These are phyloP conservation scores for Polydrusus pterygomalis DNA, from an alignment of 2,888 invertebrate species.

Conservation along the genomic window DNA sequence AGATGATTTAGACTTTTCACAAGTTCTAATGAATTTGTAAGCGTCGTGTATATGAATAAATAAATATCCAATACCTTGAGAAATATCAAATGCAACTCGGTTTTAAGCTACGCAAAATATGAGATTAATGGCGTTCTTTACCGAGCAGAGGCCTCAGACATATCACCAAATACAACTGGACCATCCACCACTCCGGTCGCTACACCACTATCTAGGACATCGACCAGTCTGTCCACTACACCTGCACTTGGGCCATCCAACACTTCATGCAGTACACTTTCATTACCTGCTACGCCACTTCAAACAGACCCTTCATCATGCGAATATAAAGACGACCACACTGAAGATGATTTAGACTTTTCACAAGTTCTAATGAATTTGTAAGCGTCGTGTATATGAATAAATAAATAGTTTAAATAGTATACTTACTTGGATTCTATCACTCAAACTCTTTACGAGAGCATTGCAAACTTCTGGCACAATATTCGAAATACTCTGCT, in stretches of 20 bases:
- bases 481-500: slow-evolving; percentile 47
- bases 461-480: slow-evolving; percentile 50
- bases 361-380: neutral
- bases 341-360: slow-evolving; percentile 17
- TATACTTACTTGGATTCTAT: slow-evolving; percentile 46
- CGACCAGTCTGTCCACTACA: neutral
- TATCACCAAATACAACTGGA: slow-evolving; percentile 29
- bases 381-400: neutral
- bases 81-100: slow-evolving; percentile 25
- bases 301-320: neutral
- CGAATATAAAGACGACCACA: slow-evolving; percentile 8
- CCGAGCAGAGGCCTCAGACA: slow-evolving; percentile 38
- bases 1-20: slow-evolving; percentile 8
- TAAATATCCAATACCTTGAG: slow-evolving; percentile 36
- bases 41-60: slow-evolving; percentile 3
- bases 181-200: slow-evolving; percentile 28
- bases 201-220: neutral
- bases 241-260: neutral
- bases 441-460: slow-evolving; percentile 48
- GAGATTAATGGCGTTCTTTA: slow-evolving; percentile 47
- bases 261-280: neutral
- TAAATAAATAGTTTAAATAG: slow-evolving; percentile 1
- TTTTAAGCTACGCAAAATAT: slow-evolving; percentile 31
- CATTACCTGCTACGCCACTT: slow-evolving; percentile 32
- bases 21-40: neutral